Conservation (phyloP, 2,113 vertebrate species). For the Pseudonaja textilis region DNA sequence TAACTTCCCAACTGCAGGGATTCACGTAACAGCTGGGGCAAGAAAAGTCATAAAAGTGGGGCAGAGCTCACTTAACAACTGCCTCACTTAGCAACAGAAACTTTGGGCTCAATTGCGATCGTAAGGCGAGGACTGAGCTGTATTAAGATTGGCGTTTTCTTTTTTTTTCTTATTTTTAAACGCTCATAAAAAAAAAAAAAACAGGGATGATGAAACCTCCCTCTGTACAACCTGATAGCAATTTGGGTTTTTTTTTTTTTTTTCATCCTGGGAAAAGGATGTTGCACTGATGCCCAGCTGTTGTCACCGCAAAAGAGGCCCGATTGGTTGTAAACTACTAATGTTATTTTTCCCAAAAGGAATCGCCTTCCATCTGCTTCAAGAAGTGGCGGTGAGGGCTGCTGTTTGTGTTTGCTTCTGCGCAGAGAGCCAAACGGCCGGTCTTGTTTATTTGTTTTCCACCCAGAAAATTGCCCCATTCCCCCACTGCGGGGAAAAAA, state of each 20-base stretch:
- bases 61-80: neutral
- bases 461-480: neutral
- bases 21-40: too few species aligned
- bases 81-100: neutral
- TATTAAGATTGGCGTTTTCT: neutral
- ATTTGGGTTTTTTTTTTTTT: neutral
- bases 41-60: neutral
- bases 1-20: too few species aligned
- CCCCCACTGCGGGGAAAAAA: neutral
- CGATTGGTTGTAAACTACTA: slow-evolving; percentile 23
- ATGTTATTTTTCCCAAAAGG: slow-evolving; percentile 31
- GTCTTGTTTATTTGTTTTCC: too few species aligned
- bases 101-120: neutral
- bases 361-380: slow-evolving; percentile 19
- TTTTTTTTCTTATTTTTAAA: neutral
- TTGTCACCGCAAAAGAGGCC: slow-evolving; percentile 6
- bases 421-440: neutral
- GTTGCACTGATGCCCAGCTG: slow-evolving; percentile 15
- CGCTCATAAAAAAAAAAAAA: neutral
- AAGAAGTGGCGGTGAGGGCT: neutral
- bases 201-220: slow-evolving; percentile 4
- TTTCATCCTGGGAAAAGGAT: neutral
- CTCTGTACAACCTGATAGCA: slow-evolving; percentile 1
- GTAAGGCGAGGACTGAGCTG: neutral
- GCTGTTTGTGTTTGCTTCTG: neutral